A percentile compares a stretch with the other conserved stretches of the same genome.
These are phyloP conservation scores for Papilio helenus DNA, from an alignment of 1,140 invertebrate genomes.

Conservation along the genomic window DNA sequence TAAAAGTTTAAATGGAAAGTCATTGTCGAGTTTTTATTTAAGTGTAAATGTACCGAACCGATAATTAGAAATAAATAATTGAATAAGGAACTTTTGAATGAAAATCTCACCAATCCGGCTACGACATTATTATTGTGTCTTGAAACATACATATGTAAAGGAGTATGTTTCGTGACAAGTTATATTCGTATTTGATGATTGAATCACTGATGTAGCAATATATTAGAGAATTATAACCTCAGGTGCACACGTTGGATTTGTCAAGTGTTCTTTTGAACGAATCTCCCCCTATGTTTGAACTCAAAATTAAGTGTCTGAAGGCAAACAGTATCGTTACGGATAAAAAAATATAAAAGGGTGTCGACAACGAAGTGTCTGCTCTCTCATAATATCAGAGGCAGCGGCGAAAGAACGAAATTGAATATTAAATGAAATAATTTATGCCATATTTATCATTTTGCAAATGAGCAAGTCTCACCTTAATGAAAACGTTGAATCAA, in stretches of 20 bases:
- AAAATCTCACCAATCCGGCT: neutral
- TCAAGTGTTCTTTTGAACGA: slow-evolving; percentile 74
- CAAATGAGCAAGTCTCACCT: slow-evolving; percentile 80
- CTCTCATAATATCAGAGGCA: slow-evolving; percentile 69
- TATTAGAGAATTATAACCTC: slow-evolving; percentile 42
- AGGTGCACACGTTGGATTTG: slow-evolving; percentile 69
- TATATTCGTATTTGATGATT: neutral
- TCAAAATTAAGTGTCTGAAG: slow-evolving; percentile 76
- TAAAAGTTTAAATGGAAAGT: neutral
- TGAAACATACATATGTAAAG: neutral
- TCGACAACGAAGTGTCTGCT: slow-evolving; percentile 71
- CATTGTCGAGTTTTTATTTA: neutral
- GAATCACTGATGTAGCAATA: slow-evolving; percentile 33
- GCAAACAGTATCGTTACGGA: slow-evolving; percentile 76
- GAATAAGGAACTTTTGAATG: neutral
- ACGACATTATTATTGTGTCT: neutral
- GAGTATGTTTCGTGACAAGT: neutral
- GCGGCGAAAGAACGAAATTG: slow-evolving; percentile 78
- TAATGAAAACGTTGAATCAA: slow-evolving; percentile 76
- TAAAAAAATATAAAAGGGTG: slow-evolving; percentile 78
- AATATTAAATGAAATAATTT: slow-evolving; percentile 83
- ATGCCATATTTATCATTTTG: slow-evolving; percentile 83
- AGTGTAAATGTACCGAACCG: neutral
- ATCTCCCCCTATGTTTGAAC: slow-evolving; percentile 78
- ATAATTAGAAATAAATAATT: neutral